These are phyloP conservation scores for Lampris megalopsis DNA, from an alignment of 2,113 vertebrate genomes.

Conservation along the genomic window DNA sequence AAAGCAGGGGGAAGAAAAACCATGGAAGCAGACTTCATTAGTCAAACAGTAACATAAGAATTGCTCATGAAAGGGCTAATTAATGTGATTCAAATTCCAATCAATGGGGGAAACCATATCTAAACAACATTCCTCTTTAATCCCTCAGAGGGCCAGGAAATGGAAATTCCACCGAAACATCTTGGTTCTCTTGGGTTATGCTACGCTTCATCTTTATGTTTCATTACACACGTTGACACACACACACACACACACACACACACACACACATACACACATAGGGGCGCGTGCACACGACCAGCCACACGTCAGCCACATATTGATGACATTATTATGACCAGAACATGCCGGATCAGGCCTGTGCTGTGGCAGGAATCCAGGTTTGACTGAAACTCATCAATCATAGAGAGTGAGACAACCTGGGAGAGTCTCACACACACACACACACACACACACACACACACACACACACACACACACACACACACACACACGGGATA, in stretches of 20 bases:
- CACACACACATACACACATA: slow-evolving; percentile 19
- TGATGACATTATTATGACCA: slow-evolving; percentile 80
- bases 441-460: neutral
- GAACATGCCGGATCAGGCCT: slow-evolving; percentile 77
- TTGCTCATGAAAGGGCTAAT: slow-evolving; percentile 67
- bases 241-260: slow-evolving; percentile 7
- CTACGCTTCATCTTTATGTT: slow-evolving; percentile 55
- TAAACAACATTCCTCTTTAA: slow-evolving; percentile 64
- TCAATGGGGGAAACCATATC: slow-evolving; percentile 56
- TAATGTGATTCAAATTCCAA: slow-evolving; percentile 68
- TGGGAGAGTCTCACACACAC: slow-evolving; percentile 46
- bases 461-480: slow-evolving; percentile 1
- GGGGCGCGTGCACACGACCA: slow-evolving; percentile 17
- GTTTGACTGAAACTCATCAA: slow-evolving; percentile 74
- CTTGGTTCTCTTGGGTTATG: slow-evolving; percentile 50
- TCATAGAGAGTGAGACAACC: slow-evolving; percentile 64
- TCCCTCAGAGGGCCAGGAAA: slow-evolving; percentile 53
- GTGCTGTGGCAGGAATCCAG: slow-evolving; percentile 68
- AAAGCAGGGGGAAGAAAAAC: slow-evolving; percentile 38
- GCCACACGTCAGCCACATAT: slow-evolving; percentile 68
- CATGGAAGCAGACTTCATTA: slow-evolving; percentile 64
- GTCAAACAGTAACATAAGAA: slow-evolving; percentile 65
- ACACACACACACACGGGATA: slow-evolving; percentile 10
- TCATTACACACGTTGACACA: slow-evolving; percentile 24
- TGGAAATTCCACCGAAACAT: slow-evolving; percentile 59